Conservation (phyloP, 2,797 vertebrate genomes). For the Tachyglossus aculeatus region DNA sequence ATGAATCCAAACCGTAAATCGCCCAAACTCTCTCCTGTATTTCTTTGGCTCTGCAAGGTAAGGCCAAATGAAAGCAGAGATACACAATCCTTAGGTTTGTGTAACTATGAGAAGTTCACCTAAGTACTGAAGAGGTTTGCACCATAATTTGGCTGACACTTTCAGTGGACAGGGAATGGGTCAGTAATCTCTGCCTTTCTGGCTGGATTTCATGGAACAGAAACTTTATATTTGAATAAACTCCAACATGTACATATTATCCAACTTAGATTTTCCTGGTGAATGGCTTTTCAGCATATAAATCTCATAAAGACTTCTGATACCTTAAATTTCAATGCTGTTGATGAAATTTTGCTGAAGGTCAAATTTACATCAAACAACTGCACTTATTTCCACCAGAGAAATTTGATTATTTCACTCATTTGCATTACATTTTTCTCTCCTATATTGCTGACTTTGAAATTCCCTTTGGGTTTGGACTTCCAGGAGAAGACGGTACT, state of each 20-base stretch:
- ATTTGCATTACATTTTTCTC: conserved; percentile 59
- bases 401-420: conserved; percentile 72
- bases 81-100: conserved; percentile 21
- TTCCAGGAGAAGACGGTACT: conserved; percentile 38
- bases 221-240: background rate
- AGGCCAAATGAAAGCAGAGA: conserved; percentile 3
- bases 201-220: conserved; percentile 14
- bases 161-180: conserved; percentile 33
- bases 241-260: background rate
- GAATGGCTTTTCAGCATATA: conserved; percentile 33
- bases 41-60: too few species aligned
- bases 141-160: conserved; percentile 25
- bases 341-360: conserved; percentile 65
- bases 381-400: conserved; percentile 67
- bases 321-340: conserved; percentile 55
- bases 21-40: too few species aligned
- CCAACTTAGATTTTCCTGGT: conserved; percentile 45
- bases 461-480: conserved; percentile 65
- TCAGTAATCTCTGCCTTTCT: conserved; percentile 21
- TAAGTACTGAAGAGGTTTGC: conserved; percentile 30
- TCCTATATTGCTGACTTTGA: conserved; percentile 66
- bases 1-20: too few species aligned
- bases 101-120: conserved; percentile 13
- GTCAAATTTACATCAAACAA: conserved; percentile 74
- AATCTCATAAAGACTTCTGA: conserved; percentile 46